These are phyloP conservation scores for Hyla sarda DNA, from an alignment of 2,113 vertebrate genomes.

Conservation along the genomic window DNA sequence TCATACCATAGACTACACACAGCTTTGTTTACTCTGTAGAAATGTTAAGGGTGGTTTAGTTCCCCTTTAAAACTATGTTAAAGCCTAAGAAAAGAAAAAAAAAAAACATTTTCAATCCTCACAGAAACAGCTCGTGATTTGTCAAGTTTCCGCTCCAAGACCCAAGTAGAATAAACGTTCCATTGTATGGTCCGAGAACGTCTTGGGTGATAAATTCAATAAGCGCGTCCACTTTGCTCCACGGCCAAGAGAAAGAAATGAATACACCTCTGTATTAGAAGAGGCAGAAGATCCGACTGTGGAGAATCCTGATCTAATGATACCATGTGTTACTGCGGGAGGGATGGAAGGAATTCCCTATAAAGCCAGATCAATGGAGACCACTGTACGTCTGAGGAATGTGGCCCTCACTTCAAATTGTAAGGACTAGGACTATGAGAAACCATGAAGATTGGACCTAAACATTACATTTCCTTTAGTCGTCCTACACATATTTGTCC, in stretches of 20 bases:
- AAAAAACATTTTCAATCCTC: background rate
- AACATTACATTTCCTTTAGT: background rate
- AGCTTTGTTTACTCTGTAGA: too few relatives aligned
- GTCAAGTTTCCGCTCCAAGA: background rate
- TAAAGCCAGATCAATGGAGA: background rate
- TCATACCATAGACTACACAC: too few relatives aligned
- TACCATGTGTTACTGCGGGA: background rate
- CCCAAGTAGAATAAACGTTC: background rate
- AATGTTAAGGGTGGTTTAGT: too few relatives aligned
- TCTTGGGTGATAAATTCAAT: constrained; percentile 24
- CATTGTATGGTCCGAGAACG: background rate
- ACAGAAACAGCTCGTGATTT: background rate
- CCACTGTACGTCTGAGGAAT: background rate
- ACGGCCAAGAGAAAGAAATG: background rate
- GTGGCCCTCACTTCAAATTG: background rate
- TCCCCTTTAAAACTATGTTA: background rate
- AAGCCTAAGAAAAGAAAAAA: background rate
- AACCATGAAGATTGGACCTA: background rate
- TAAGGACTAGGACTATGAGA: background rate
- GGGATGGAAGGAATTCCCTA: constrained; percentile 14
- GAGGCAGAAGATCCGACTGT: background rate
- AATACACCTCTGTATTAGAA: background rate
- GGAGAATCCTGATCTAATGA: constrained; percentile 14
- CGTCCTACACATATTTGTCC: too few relatives aligned
- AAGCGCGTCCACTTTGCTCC: constrained; percentile 5